Evolutionary conservation across 2,113 vertebrate genomes (phyloP).

Genomic region (Mastomys natalensis): DNA sequence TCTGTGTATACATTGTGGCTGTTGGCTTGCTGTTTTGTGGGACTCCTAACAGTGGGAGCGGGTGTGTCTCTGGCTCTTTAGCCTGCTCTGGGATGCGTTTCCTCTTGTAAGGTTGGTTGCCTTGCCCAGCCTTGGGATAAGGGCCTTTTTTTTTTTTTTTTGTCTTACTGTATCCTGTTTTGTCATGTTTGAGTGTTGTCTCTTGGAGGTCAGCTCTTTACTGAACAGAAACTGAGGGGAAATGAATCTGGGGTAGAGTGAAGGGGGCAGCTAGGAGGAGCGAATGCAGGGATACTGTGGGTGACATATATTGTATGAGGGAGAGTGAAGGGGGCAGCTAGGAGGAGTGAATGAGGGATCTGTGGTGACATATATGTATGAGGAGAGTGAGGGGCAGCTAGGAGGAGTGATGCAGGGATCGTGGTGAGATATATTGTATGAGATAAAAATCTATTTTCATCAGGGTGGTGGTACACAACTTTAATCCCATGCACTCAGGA

Average conservation of each 20-base stretch:
- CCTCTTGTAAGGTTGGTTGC: not conserved
- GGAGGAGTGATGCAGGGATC: not conserved
- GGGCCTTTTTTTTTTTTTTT: no score
- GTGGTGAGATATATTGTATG: not conserved
- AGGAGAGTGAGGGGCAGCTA: no score
- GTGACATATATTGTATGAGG: not conserved
- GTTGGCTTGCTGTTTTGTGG: not conserved
- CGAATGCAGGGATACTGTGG: not conserved
- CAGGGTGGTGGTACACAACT: no score
- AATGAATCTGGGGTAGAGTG: not conserved
- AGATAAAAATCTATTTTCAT: not conserved
- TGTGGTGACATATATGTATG: not conserved
- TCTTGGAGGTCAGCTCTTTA: not conserved
- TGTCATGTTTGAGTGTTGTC: not conserved
- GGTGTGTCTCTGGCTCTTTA: not conserved
- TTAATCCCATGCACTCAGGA: no score
- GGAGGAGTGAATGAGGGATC: not conserved
- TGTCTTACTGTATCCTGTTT: not conserved
- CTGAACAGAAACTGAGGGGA: not conserved
- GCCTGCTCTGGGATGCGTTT: not conserved
- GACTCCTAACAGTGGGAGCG: not conserved
- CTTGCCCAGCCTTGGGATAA: not conserved
- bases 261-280: not conserved
- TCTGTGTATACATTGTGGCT: not conserved
- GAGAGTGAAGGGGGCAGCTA: no score